Percentiles rank a stretch among this genome's conserved stretches.
Evolutionary conservation across 2,113 vertebrate genomes (phyloP).

Genomic region (Micromys minutus): DNA sequence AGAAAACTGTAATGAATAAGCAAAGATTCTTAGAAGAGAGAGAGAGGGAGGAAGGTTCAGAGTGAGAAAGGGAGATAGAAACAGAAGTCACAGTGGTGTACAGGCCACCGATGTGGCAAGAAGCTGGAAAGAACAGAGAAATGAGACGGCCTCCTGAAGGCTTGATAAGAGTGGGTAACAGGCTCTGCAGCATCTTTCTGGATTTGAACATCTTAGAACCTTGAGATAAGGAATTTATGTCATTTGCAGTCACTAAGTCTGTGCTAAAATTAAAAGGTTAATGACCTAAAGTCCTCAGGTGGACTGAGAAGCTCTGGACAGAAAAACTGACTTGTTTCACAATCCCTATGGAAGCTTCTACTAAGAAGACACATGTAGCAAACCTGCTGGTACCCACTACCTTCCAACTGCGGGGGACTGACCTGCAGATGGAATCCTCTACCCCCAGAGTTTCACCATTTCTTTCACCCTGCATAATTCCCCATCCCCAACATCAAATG

Average conservation of each 20-base stretch:
- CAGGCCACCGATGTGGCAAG: not conserved
- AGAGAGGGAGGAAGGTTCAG: not conserved
- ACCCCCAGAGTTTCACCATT: not conserved
- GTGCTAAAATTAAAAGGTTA: not conserved
- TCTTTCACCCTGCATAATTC: too few species aligned
- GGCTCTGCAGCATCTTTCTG: not conserved
- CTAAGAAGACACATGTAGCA: not conserved
- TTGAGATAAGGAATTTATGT: not conserved
- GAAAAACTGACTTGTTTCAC: not conserved
- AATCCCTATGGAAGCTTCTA: not conserved
- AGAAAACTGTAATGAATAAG: not conserved
- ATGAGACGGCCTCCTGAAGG: not conserved
- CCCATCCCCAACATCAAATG: fast-evolving
- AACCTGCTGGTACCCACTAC: not conserved
- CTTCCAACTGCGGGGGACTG: too few species aligned
- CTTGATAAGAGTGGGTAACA: not conserved
- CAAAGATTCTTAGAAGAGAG: not conserved
- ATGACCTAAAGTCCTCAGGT: not conserved
- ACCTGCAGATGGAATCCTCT: not conserved
- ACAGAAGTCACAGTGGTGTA: fast-evolving
- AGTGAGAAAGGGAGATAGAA: fast-evolving
- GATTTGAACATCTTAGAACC: not conserved
- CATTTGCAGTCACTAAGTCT: not conserved
- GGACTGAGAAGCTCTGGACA: too few species aligned
- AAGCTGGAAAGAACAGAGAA: not conserved